Conservation (phyloP, 2,888 invertebrate genomes). For the Cancer borealis region DNA sequence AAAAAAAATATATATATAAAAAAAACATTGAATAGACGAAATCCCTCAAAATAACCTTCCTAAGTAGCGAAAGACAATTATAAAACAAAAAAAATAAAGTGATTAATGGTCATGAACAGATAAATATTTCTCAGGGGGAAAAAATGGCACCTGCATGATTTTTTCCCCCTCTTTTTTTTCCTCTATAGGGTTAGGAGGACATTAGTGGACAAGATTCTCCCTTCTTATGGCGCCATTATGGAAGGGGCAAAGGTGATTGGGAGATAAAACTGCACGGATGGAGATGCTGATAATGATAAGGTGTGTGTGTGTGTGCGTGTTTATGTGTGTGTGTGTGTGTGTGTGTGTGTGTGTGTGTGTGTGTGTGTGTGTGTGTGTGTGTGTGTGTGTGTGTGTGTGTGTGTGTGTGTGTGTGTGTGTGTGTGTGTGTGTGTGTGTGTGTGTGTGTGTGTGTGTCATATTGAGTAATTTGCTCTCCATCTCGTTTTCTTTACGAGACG, state of each 20-base stretch:
- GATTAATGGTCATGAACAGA: neutral
- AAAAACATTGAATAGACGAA: neutral
- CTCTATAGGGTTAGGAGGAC: neutral
- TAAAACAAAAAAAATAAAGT: neutral
- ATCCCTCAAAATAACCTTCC: neutral
- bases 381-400: neutral
- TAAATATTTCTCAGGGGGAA: neutral
- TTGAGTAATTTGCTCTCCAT: too few relatives aligned
- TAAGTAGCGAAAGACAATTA: too few relatives aligned
- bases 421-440: too few relatives aligned
- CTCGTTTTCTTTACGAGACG: too few relatives aligned
- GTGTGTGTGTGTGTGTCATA: too few relatives aligned
- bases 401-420: too few relatives aligned
- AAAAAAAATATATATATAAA: neutral
- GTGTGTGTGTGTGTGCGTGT: conserved; percentile 15
- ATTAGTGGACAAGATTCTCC: neutral
- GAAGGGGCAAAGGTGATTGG: neutral
- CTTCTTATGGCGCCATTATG: neutral
- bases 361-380: conserved; percentile 3
- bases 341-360: conserved; percentile 21
- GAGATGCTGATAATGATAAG: conserved; percentile 1
- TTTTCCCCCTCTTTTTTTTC: neutral
- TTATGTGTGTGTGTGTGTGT: neutral
- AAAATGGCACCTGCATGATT: neutral
- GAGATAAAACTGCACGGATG: neutral